phyloP scores from a whole-genome alignment of 2,113 vertebrate genomes.

The Panthera tigris region DNA sequence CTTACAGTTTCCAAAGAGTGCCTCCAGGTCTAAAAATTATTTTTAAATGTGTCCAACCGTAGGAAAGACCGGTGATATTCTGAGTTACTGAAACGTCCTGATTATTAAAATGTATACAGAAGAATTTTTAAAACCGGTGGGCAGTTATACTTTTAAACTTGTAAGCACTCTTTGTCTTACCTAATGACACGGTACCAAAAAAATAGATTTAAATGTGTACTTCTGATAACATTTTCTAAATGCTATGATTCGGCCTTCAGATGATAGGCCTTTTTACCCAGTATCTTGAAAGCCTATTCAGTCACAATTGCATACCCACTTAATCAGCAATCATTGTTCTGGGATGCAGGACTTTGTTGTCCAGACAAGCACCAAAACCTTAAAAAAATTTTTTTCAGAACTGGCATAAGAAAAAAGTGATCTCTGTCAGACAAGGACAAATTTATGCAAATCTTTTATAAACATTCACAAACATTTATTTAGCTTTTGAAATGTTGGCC shows the following conservation, averaged over 20 bases:
- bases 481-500: constrained; percentile 90
- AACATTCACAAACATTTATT: constrained; percentile 93
- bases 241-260: constrained; percentile 82
- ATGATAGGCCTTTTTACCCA: constrained; percentile 79
- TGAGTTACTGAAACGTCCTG: constrained; percentile 62
- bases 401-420: constrained; percentile 88
- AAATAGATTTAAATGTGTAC: constrained; percentile 62
- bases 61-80: constrained; percentile 61
- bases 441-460: constrained; percentile 92
- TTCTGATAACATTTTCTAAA: constrained; percentile 79
- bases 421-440: constrained; percentile 88
- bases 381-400: constrained; percentile 83
- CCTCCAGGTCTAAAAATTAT: constrained; percentile 52
- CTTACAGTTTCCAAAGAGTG: constrained; percentile 31
- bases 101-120: constrained; percentile 72
- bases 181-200: constrained; percentile 77
- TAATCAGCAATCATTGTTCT: constrained; percentile 88
- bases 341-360: constrained; percentile 85
- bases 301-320: constrained; percentile 81
- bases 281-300: constrained; percentile 80
- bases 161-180: constrained; percentile 76
- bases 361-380: constrained; percentile 86
- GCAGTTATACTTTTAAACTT: constrained; percentile 65
- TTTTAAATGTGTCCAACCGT: constrained; percentile 61
- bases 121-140: constrained; percentile 57